Evolutionary conservation across 2,888 invertebrate genomes (phyloP).

Genomic region (Ligdia adustata): DNA sequence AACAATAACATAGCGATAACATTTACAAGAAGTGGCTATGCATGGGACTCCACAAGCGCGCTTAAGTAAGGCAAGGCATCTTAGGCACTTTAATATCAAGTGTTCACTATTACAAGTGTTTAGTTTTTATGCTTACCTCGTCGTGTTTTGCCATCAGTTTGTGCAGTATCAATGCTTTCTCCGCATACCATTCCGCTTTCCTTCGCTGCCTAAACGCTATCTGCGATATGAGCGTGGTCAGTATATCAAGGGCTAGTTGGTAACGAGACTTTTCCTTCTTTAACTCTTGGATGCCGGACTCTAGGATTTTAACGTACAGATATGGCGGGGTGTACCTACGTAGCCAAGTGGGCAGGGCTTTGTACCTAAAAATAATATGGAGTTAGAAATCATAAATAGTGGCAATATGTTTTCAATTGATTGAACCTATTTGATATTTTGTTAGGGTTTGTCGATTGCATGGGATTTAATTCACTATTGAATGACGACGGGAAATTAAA

Average conservation of each 20-base stretch:
- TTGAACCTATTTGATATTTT: no score
- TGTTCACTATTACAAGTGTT: no score
- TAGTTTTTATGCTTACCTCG: constrained; percentile 57
- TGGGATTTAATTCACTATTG: no score
- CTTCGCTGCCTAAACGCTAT: constrained; percentile 69
- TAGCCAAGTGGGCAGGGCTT: constrained; percentile 76
- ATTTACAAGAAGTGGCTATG: no score
- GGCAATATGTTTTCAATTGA: no score
- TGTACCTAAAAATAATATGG: constrained; percentile 57
- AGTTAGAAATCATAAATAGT: no score
- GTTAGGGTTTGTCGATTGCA: no score
- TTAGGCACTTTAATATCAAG: no score
- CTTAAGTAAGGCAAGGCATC: no score
- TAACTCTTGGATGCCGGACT: constrained; percentile 62
- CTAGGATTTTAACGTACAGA: constrained; percentile 66
- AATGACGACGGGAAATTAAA: no score
- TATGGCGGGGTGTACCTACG: constrained; percentile 83
- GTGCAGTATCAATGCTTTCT: constrained; percentile 85
- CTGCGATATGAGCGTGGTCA: constrained; percentile 80
- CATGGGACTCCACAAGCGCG: no score
- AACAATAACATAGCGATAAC: no score
- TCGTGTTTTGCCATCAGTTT: constrained; percentile 51
- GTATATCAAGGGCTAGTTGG: constrained; percentile 74
- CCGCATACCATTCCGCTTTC: constrained; percentile 82
- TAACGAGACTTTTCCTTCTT: constrained; percentile 57